A percentile compares a stretch with the other conserved stretches of the same genome.
Conservation (phyloP, 64 coral and sea anemone species). For the Cladopsammia gracilis region DNA sequence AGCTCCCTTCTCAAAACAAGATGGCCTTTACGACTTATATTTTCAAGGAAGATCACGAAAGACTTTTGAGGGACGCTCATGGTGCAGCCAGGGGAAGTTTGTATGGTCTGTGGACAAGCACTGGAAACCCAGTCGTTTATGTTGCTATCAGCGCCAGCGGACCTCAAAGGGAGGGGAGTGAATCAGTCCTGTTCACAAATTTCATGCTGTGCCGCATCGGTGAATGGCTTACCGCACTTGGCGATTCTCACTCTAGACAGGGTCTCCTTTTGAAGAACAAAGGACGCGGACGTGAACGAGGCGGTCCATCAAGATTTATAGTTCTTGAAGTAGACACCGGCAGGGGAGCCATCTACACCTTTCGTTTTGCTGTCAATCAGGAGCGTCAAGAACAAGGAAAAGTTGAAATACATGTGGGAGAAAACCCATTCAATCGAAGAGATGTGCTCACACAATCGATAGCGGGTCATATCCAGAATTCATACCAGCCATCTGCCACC, state of each 20-base stretch:
- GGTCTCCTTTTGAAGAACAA: background rate
- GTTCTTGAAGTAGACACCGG: background rate
- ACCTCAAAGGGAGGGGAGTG: background rate
- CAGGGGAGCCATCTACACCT: background rate
- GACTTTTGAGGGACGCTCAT: background rate
- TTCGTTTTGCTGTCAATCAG: background rate
- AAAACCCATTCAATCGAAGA: background rate
- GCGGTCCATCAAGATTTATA: background rate
- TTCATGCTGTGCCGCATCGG: conserved; percentile 23
- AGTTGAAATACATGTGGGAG: background rate
- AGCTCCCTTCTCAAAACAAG: background rate
- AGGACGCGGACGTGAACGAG: too few relatives aligned
- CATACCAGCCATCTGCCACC: too few relatives aligned
- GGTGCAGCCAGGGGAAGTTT: background rate
- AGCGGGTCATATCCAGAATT: too few relatives aligned
- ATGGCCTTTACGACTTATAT: conserved; percentile 13
- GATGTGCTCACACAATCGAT: too few relatives aligned
- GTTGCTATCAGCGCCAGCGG: background rate
- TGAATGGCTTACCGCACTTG: background rate
- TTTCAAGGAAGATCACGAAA: background rate
- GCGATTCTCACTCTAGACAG: background rate
- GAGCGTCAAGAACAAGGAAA: background rate
- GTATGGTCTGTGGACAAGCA: conserved; percentile 33
- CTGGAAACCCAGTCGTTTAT: conserved; percentile 47
- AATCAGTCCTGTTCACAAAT: background rate